Base-by-base conservation (phyloP, 1,140 invertebrate species). In the Plutomurus gul region DNA sequence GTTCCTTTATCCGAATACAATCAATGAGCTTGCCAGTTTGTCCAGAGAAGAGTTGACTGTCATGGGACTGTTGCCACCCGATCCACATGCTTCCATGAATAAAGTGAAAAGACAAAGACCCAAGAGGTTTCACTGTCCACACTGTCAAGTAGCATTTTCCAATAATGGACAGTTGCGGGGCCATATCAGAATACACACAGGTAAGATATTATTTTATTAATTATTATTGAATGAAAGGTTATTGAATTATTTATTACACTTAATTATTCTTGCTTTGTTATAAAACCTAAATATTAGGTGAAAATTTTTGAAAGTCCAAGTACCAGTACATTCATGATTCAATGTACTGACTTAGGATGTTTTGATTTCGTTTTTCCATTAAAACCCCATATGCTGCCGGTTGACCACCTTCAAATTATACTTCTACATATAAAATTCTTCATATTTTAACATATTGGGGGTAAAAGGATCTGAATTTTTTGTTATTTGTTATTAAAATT, bases 161-260 rank as follows among this genome's bases (percentile, higher is more conserved):
- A 97, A 97, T 85, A 96, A 96, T 85, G 95, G 95, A 0, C 95
- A 97, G 84, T 88, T 97, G 0, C 95, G 94, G 86, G 95, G 95
- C 76, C 95, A 97, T 85, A 90, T 96, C 16, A 88, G 95, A 22
- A 96, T 96, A 51, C 95, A 97, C 85, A 96, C 95, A 43, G 95
- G 95, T 90, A 87, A 89, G 85, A n/a, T 0, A 65, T 65, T 33
- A 30, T 25, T 33, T 65, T 2, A 65, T n/a, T 65, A 1, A n/a
- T 56, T 30, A 16, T 47, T n/a, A n/a, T n/a, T n/a, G n/a, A n/a
- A n/a, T n/a, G n/a, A n/a, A n/a, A n/a, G n/a, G n/a, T n/a, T n/a
- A n/a, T n/a, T n/a, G n/a, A n/a, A n/a, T n/a, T n/a, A n/a, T n/a
- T n/a, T n/a, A n/a, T n/a, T n/a, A n/a, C n/a, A n/a, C n/a, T n/a